Base-by-base conservation (phyloP, 2,888 invertebrate species). In the Amblyjoppa fuscipennis region DNA sequence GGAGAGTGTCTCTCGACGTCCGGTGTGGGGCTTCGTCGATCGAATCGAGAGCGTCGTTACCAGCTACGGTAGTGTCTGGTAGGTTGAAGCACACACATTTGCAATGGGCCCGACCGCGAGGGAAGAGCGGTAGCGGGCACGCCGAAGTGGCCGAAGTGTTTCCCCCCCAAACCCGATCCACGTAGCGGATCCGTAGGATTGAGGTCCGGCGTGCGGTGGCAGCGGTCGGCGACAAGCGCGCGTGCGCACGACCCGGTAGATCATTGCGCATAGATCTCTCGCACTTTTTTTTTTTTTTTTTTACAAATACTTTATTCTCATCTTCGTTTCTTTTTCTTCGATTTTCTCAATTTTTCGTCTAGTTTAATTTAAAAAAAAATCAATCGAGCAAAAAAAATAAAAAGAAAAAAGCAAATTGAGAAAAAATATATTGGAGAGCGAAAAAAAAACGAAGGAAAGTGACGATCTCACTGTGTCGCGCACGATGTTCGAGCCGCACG, bases 21-120 rank as follows among this genome's bases (percentile, higher is more conserved):
- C 85, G 85, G 83, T 83, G 80, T 69, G 69, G 85, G 80, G 85
- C 85, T 85, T 85, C 83, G 85, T 85, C 85, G 83, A 83, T 83
- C 77, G 80, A 83, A 85, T 82, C 76, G 80, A 77, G 83, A 80
- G 69, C 80, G 83, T 81, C 80, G 80, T 85, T 85, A 85, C 83
- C 85, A 74, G 78, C 83, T 70, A 70, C 51, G 53, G 49, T 53
- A 38, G 73, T 56, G 73, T 34, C 34, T 31, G 38, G 75, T 31
- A 51, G 64, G 64, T 49, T 64, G 49, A 45, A 64, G 75, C 45
- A 64, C 75, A 64, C 64, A 64, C 75, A 64, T 34, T 64, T 64
- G 61, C 61, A 34, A 64, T 64, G 61, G 31, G 31, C 61, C 31
- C 25, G n/a, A 64, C 45, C 75, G 71, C 59, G 28, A 31, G 61